Conservation (phyloP, 1,140 invertebrate species). For the Forficula auricularia region DNA sequence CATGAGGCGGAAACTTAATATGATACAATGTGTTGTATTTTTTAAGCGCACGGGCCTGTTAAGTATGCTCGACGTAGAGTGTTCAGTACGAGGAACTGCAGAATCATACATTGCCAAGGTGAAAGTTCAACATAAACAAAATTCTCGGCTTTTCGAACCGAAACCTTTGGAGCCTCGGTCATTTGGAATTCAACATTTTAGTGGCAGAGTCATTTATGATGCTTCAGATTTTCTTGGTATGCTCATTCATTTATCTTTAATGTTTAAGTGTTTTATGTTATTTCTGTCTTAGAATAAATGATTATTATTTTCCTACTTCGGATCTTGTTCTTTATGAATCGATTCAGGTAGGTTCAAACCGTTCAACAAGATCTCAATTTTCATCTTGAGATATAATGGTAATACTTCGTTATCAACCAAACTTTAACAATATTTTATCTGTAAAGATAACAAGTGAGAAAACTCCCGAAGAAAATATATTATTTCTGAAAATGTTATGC, state of each 20-base stretch:
- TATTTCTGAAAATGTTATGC: too few relatives aligned
- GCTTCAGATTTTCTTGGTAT: constrained; percentile 64
- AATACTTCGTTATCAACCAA: too few relatives aligned
- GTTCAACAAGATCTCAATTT: too few relatives aligned
- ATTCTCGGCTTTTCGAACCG: constrained; percentile 52
- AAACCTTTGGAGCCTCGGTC: constrained; percentile 57
- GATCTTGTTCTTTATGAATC: constrained; percentile 2
- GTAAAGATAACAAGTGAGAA: too few relatives aligned
- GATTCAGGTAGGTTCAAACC: too few relatives aligned
- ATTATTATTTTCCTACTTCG: neutral
- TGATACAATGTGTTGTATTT: too few relatives aligned
- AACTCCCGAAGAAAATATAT: too few relatives aligned
- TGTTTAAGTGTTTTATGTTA: neutral
- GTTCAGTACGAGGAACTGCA: constrained; percentile 65
- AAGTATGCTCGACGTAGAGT: constrained; percentile 85
- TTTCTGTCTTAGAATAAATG: neutral
- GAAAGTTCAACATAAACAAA: constrained; percentile 65
- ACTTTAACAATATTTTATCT: too few relatives aligned
- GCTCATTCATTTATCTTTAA: constrained; percentile 8
- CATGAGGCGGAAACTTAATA: too few relatives aligned
- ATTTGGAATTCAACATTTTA: constrained; percentile 84
- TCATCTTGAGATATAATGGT: too few relatives aligned
- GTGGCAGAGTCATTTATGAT: constrained; percentile 75
- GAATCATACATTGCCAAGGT: constrained; percentile 79
- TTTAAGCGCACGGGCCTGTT: constrained; percentile 64